phyloP scores from a whole-genome alignment of 2,888 invertebrate species.

The Drosophila putrida region DNA sequence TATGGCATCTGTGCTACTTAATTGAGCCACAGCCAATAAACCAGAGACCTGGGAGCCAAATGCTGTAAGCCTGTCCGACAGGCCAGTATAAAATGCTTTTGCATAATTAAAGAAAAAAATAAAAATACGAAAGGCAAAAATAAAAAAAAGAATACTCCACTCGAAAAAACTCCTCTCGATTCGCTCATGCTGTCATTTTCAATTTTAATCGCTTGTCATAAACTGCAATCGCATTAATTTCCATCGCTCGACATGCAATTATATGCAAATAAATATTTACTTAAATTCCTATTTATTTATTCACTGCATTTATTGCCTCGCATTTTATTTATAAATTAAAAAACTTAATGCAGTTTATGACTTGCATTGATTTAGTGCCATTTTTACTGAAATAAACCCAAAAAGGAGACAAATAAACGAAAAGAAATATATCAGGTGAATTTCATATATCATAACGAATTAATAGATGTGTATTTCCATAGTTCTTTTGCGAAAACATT shows the following conservation, averaged over 20 bases:
- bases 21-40: conserved; percentile 59
- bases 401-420: too few relatives aligned
- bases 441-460: conserved; percentile 1
- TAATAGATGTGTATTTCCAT: conserved; percentile 11
- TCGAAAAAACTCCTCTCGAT: conserved; percentile 13
- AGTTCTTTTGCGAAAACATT: too few relatives aligned
- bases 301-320: conserved; percentile 37
- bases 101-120: conserved; percentile 60
- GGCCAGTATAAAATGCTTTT: conserved; percentile 25
- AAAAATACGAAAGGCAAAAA: conserved; percentile 15
- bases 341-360: conserved; percentile 55
- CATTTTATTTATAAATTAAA: conserved; percentile 46
- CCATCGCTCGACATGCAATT: conserved; percentile 67
- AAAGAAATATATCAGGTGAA: not conserved
- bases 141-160: too few relatives aligned
- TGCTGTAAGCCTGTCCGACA: conserved; percentile 15
- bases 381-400: conserved; percentile 1
- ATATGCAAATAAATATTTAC: conserved; percentile 77
- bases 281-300: conserved; percentile 73
- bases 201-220: conserved; percentile 78
- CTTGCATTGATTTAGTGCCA: conserved; percentile 59
- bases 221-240: conserved; percentile 79
- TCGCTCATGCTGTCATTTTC: conserved; percentile 43
- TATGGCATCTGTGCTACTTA: conserved; percentile 75
- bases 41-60: conserved; percentile 7